Evolutionary conservation across 1,140 invertebrate genomes (phyloP).

Genomic region (Pollicipes pollicipes): DNA sequence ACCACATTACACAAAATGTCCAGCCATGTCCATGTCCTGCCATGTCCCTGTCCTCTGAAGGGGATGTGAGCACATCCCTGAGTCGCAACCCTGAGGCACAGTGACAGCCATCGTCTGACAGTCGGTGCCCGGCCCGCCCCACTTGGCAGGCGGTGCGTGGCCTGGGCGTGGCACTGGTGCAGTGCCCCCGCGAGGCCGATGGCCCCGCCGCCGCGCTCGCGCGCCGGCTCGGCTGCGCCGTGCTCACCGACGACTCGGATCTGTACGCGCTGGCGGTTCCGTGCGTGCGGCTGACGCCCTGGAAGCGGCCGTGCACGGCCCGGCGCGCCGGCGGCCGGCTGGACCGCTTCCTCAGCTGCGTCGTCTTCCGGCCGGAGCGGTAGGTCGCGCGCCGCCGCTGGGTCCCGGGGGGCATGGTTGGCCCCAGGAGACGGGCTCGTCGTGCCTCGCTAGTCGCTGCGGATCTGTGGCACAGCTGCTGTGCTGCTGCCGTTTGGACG

Average conservation of each 20-base stretch:
- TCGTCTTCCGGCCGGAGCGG: background rate
- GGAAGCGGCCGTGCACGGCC: background rate
- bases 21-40: too few relatives aligned
- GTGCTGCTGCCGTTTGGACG: too few relatives aligned
- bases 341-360: background rate
- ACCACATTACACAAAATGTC: too few relatives aligned
- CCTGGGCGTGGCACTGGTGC: background rate
- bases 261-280: background rate
- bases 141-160: background rate
- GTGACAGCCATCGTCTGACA: too few relatives aligned
- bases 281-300: background rate
- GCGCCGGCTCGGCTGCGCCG: background rate
- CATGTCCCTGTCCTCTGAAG: background rate
- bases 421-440: too few relatives aligned
- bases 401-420: too few relatives aligned
- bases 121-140: background rate
- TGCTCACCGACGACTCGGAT: background rate
- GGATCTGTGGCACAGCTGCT: too few relatives aligned
- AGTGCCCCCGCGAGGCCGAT: background rate
- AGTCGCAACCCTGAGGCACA: background rate
- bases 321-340: too few relatives aligned
- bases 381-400: background rate
- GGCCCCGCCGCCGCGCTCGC: background rate
- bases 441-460: too few relatives aligned
- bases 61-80: too few relatives aligned